Conservation (phyloP, 92 coral and sea anemone species). For the Montipora capitata region DNA sequence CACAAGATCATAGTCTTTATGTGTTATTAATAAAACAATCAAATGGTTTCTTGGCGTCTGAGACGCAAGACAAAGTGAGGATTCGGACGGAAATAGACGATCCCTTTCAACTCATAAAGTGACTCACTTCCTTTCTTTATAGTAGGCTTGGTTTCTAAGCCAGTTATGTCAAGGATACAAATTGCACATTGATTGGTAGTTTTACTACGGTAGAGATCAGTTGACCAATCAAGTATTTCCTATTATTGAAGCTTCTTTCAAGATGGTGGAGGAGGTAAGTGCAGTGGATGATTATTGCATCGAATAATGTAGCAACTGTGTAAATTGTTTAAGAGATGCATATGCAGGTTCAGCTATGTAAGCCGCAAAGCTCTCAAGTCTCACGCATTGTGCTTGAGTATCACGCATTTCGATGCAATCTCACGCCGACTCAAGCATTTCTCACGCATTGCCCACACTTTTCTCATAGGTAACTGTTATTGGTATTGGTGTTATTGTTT, state of each 20-base stretch:
- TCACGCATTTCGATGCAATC: no score
- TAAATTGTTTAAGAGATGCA: no score
- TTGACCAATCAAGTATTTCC: constrained; percentile 44
- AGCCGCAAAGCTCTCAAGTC: no score
- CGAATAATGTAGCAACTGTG: no score
- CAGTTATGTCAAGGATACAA: background rate
- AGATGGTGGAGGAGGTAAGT: constrained; percentile 51
- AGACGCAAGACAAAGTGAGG: background rate
- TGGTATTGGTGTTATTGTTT: no score
- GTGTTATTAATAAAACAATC: background rate
- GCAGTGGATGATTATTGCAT: background rate
- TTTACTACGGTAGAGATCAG: background rate
- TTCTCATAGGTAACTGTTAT: no score
- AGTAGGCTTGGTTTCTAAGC: constrained; percentile 52
- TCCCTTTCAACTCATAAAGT: background rate
- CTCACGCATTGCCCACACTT: no score
- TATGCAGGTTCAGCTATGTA: no score
- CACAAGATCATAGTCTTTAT: background rate
- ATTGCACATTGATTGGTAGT: constrained; percentile 49
- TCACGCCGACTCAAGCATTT: no score
- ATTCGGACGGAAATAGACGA: background rate
- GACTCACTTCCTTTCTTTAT: background rate
- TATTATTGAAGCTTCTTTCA: background rate
- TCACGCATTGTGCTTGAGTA: no score
- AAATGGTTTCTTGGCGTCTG: background rate